Base-by-base conservation (phyloP, 2,888 invertebrate genomes). In the Acanthosepion esculentum region DNA sequence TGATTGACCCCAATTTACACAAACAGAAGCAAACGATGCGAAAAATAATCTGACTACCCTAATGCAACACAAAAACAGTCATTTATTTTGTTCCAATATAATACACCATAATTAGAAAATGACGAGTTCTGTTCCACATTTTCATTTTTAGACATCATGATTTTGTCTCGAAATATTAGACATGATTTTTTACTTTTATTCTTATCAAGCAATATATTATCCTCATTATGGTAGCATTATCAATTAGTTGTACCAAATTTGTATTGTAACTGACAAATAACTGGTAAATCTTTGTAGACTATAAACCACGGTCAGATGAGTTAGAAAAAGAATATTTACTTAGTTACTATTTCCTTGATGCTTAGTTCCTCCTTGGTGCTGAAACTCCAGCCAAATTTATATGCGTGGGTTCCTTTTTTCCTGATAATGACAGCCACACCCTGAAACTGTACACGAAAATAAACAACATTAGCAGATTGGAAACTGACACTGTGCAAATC, bases 341-440 rank as follows among this genome's bases (percentile, higher is more conserved):
- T 78, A 78, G 78, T 78, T 78, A 78, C 78, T 78, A 78, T 78
- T 78, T 78, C 7, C 78, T n/a, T 78, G 78, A 78, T 78, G n/a
- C 78, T n/a, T 33, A 33, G 78, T 78, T 78, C 78, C n/a, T 78
- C 33, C n/a, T 78, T 33, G 78, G 78, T 33, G 15, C 78, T 78
- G 78, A 78, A 78, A 78, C 78, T 78, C 78, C 78, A 78, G 78
- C 78, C 78, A 78, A 78, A 78, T 78, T 78, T 78, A 78, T n/a
- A 78, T 78, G 78, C 78, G 78, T 78, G 78, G 78, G 78, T 78
- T 78, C 78, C 33, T 78, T 78, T 78, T 78, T 78, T 78, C n/a
- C 78, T 78, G 78, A 78, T 78, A 78, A 78, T 78, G 78, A 78
- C 78, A 78, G n/a, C 78, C 78, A 78, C 78, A 78, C 78, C 78